Conservation (phyloP, 1,140 invertebrate species). For the Drosophila bocqueti region DNA sequence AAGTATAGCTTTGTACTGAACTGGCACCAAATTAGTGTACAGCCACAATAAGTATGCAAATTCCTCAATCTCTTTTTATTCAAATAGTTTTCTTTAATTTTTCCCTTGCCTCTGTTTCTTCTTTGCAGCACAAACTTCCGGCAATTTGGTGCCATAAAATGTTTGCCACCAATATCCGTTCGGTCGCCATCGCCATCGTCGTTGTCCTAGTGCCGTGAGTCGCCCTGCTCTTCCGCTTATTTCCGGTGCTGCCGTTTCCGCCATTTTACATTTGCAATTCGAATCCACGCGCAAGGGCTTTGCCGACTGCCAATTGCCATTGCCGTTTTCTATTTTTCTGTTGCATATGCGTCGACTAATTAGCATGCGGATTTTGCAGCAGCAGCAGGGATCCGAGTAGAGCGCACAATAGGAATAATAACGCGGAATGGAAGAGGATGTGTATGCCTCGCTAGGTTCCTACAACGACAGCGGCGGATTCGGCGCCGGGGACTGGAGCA, state of each 20-base stretch:
- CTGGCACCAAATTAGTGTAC: neutral
- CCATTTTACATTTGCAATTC: constrained; percentile 61
- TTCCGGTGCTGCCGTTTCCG: constrained; percentile 51
- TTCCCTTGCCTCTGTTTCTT: constrained; percentile 23
- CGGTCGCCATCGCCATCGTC: constrained; percentile 20
- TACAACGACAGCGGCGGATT: constrained; percentile 57
- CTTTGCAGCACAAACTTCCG: constrained; percentile 64
- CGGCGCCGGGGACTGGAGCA: constrained; percentile 46
- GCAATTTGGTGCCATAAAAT: constrained; percentile 74
- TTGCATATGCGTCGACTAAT: constrained; percentile 70
- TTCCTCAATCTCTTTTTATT: neutral
- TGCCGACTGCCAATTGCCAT: constrained; percentile 12
- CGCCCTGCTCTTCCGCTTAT: constrained; percentile 24
- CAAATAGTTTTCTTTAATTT: constrained; percentile 33
- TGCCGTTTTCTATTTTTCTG: constrained; percentile 14
- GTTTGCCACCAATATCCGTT: constrained; percentile 79
- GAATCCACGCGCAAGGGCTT: constrained; percentile 27
- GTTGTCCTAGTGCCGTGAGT: constrained; percentile 26
- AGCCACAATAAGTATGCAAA: neutral
- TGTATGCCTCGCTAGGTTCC: constrained; percentile 67
- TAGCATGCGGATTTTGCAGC: constrained; percentile 59
- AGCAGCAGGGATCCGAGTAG: constrained; percentile 36
- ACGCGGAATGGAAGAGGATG: constrained; percentile 76
- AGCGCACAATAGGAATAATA: constrained; percentile 49
- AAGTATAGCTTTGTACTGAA: neutral